Percentiles rank a stretch among this genome's conserved stretches.
Evolutionary conservation across 2,797 vertebrate genomes (phyloP).

Genomic region (Nannoperca australis): DNA sequence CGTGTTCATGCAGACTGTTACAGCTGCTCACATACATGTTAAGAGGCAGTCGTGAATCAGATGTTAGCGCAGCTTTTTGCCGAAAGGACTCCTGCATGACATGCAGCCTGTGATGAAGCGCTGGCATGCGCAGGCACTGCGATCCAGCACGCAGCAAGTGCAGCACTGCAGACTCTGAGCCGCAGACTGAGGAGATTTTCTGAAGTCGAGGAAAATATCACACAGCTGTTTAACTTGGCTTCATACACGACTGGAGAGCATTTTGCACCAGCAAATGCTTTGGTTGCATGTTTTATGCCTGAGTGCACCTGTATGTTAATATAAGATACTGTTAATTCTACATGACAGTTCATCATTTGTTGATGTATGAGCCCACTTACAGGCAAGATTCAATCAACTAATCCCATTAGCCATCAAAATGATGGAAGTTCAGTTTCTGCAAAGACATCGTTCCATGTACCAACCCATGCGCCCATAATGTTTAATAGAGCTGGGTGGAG

Average conservation of each 20-base stretch:
- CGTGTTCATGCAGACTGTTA: slow-evolving; percentile 22
- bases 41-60: slow-evolving; percentile 53
- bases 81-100: slow-evolving; percentile 33
- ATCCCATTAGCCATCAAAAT: slow-evolving; percentile 27
- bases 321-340: slow-evolving; percentile 19
- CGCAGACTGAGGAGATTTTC: slow-evolving; percentile 48
- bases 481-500: slow-evolving; percentile 31
- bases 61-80: slow-evolving; percentile 45
- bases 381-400: slow-evolving; percentile 27
- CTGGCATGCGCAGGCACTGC: slow-evolving; percentile 28
- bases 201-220: slow-evolving; percentile 35
- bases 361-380: slow-evolving; percentile 13
- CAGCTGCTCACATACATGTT: slow-evolving; percentile 50
- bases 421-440: slow-evolving; percentile 22
- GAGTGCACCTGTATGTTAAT: slow-evolving; percentile 1
- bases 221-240: slow-evolving; percentile 21
- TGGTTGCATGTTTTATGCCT: background rate
- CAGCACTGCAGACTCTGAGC: slow-evolving; percentile 48
- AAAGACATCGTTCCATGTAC: background rate
- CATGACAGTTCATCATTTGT: slow-evolving; percentile 30
- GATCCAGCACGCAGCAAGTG: slow-evolving; percentile 40
- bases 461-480: slow-evolving; percentile 24
- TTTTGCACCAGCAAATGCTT: slow-evolving; percentile 14
- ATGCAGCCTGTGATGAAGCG: slow-evolving; percentile 42
- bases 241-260: slow-evolving; percentile 1